Evolutionary conservation across 1,140 invertebrate genomes (phyloP).

Genomic region (Leptinotarsa defecta): DNA sequence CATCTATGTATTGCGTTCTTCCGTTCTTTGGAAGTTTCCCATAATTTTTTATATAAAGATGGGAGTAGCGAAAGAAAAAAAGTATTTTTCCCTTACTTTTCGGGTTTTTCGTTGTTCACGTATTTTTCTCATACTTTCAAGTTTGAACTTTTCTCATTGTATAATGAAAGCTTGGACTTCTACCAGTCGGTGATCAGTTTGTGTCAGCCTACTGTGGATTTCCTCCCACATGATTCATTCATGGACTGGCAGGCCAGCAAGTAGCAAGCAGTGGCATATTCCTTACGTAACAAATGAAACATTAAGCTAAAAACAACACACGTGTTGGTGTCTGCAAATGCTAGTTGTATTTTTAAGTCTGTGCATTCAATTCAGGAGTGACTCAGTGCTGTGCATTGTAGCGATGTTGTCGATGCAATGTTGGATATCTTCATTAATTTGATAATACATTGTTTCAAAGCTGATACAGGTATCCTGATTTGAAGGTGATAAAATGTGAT

Average conservation of each 20-base stretch:
- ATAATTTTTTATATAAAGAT: too few relatives aligned
- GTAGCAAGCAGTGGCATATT: constrained; percentile 4
- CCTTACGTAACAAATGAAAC: not conserved
- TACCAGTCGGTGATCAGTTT: too few relatives aligned
- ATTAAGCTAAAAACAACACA: not conserved
- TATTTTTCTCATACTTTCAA: too few relatives aligned
- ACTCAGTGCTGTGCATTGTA: not conserved
- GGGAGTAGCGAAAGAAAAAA: too few relatives aligned
- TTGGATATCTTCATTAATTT: not conserved
- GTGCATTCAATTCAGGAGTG: not conserved
- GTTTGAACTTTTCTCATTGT: too few relatives aligned
- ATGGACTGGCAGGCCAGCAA: not conserved
- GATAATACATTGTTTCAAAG: too few relatives aligned
- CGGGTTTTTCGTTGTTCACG: too few relatives aligned
- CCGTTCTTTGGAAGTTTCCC: too few relatives aligned
- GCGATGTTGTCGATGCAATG: not conserved
- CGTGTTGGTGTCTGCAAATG: constrained; percentile 2
- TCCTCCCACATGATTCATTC: not conserved
- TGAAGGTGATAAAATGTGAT: not conserved
- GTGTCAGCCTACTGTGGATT: not conserved
- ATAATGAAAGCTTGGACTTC: too few relatives aligned
- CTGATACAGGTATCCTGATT: too few relatives aligned
- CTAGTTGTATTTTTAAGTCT: not conserved
- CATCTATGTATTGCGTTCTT: too few relatives aligned
- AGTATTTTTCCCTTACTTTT: too few relatives aligned